Evolutionary conservation across 2,797 vertebrate species (phyloP).

Genomic region (Xenops minutus): DNA sequence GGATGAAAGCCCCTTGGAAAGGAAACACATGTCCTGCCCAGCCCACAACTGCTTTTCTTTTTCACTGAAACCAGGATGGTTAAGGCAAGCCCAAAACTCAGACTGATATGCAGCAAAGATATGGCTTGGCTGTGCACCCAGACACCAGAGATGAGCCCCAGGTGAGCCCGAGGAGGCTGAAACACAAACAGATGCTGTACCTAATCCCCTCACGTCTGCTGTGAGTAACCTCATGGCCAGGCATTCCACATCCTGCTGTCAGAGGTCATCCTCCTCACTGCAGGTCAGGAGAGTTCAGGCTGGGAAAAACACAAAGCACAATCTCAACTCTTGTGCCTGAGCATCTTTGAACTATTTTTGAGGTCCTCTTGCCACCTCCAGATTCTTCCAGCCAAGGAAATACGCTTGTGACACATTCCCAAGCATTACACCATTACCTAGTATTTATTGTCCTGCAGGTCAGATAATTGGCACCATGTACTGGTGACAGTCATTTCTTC

Average conservation of each 20-base stretch:
- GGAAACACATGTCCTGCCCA: background rate
- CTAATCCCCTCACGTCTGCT: background rate
- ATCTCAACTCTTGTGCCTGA: background rate
- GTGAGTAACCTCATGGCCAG: background rate
- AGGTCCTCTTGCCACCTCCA: slow-evolving; percentile 40
- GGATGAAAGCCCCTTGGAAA: background rate
- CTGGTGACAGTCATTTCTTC: background rate
- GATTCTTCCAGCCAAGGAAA: slow-evolving; percentile 33
- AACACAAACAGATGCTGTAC: background rate
- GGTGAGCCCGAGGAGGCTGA: fast-evolving
- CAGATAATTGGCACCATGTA: background rate
- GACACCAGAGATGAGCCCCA: background rate
- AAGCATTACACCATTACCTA: background rate
- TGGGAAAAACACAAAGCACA: background rate
- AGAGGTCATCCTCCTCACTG: background rate
- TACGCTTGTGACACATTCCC: background rate
- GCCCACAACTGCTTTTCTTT: background rate
- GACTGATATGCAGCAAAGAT: background rate
- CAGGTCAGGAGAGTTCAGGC: background rate
- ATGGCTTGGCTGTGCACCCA: background rate
- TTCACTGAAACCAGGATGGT: background rate
- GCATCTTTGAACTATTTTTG: background rate
- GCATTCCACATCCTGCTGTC: background rate
- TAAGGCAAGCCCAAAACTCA: background rate
- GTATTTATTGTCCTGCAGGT: background rate